Evolutionary conservation across 2,888 invertebrate genomes (phyloP).

Genomic region (Pteria penguin): DNA sequence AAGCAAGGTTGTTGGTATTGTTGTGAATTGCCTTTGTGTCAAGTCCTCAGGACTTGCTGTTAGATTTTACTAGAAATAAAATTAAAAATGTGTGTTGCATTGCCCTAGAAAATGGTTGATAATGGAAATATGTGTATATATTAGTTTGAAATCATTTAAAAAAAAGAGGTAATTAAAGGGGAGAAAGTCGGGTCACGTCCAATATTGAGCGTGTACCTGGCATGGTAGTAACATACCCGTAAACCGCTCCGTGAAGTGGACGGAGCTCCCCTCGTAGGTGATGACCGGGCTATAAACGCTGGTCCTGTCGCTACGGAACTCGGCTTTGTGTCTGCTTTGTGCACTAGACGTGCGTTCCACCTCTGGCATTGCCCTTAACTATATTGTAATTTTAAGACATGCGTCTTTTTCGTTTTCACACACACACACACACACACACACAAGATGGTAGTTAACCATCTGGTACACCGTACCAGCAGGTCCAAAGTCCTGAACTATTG

Average conservation of each 20-base stretch:
- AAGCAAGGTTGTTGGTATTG: too few species aligned
- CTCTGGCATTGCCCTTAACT: background rate
- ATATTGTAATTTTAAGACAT: background rate
- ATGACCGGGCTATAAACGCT: background rate
- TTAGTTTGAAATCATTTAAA: too few species aligned
- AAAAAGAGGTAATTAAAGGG: too few species aligned
- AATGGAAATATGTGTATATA: too few species aligned
- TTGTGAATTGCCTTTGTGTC: too few species aligned
- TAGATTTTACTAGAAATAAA: too few species aligned
- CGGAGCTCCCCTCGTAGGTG: background rate
- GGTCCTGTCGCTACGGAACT: background rate
- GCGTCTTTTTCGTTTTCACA: background rate
- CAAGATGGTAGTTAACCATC: background rate
- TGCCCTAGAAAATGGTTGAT: too few species aligned
- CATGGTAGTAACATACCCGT: background rate
- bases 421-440: background rate
- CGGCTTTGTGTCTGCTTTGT: background rate
- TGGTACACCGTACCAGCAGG: background rate
- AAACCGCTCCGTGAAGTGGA: background rate
- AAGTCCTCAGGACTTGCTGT: too few species aligned
- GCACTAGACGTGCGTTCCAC: background rate
- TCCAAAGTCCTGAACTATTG: background rate
- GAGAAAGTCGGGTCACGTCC: background rate
- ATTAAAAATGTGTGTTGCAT: too few species aligned
- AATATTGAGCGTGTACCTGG: background rate